A percentile compares a stretch with the other conserved stretches of the same genome.
phyloP scores from a whole-genome alignment of 2,888 invertebrate species.

The Heteropelma amictum region DNA sequence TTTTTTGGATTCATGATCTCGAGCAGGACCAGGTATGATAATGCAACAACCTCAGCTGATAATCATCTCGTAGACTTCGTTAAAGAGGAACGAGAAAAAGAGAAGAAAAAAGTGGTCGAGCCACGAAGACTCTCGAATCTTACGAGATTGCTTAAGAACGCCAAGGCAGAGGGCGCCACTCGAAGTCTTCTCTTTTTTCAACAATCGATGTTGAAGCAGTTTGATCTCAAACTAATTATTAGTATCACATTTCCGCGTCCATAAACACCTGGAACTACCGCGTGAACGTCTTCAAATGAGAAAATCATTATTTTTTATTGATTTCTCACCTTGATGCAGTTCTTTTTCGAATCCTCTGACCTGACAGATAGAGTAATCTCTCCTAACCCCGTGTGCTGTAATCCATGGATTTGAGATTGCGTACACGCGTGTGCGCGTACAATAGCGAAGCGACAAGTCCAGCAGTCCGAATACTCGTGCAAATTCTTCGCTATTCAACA shows the following conservation, averaged over 20 bases:
- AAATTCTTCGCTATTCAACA: constrained; percentile 62
- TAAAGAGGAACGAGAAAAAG: constrained; percentile 56
- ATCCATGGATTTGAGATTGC: no score
- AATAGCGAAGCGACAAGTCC: constrained; percentile 34
- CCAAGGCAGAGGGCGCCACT: constrained; percentile 6
- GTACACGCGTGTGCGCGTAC: no score
- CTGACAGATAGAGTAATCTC: not conserved
- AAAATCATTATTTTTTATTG: no score
- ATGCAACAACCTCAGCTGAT: constrained; percentile 64
- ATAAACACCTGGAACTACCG: no score
- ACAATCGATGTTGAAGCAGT: no score
- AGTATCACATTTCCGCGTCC: no score
- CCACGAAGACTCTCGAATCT: constrained; percentile 59
- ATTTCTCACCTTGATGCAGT: not conserved
- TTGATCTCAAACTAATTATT: no score
- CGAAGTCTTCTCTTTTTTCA: not conserved
- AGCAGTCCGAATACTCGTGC: constrained; percentile 60
- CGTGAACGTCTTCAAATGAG: no score
- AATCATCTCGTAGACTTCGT: constrained; percentile 69
- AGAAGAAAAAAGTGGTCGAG: constrained; percentile 15
- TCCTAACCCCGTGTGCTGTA: not conserved
- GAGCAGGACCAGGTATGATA: constrained; percentile 62
- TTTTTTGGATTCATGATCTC: constrained; percentile 55
- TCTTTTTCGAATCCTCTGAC: not conserved
- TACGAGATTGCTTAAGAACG: constrained; percentile 41